phyloP scores from a whole-genome alignment of 2,113 vertebrate genomes.

The Nanorana parkeri region DNA sequence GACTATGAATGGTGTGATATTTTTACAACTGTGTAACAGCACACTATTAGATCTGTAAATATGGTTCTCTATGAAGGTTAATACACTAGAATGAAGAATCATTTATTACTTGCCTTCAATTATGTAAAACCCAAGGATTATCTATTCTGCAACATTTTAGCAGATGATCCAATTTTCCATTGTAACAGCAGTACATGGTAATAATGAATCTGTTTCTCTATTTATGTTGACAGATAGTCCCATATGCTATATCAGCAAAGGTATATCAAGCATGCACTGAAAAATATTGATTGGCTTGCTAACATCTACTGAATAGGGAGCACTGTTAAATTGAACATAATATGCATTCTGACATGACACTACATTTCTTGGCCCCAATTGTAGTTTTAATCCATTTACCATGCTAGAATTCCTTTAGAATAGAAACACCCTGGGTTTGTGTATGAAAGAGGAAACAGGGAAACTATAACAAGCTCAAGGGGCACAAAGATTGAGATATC shows the following conservation, averaged over 20 bases:
- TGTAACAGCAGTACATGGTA: slow-evolving; percentile 18
- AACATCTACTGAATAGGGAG: slow-evolving; percentile 2
- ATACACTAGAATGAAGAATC: neutral
- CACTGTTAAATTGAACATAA: neutral
- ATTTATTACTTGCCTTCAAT: neutral
- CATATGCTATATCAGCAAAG: slow-evolving; percentile 20
- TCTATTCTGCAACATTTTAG: neutral
- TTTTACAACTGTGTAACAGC: too few relatives aligned
- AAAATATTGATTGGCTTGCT: neutral
- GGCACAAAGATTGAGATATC: too few relatives aligned
- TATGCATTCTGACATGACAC: neutral
- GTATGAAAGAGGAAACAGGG: too few relatives aligned
- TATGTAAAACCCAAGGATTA: neutral
- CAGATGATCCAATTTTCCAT: slow-evolving; percentile 20
- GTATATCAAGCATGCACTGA: neutral
- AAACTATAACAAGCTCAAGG: too few relatives aligned
- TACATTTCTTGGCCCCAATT: too few relatives aligned
- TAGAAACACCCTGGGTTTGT: too few relatives aligned
- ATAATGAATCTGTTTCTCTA: slow-evolving; percentile 33
- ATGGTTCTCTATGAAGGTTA: too few relatives aligned
- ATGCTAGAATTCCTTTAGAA: too few relatives aligned
- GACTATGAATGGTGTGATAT: too few relatives aligned
- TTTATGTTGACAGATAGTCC: slow-evolving; percentile 41
- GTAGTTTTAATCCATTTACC: too few relatives aligned
- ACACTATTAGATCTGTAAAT: too few relatives aligned